Percentiles rank a stretch among this genome's conserved stretches.
Conservation (phyloP, 2,113 vertebrate species). For the Dicaeum eximium region DNA sequence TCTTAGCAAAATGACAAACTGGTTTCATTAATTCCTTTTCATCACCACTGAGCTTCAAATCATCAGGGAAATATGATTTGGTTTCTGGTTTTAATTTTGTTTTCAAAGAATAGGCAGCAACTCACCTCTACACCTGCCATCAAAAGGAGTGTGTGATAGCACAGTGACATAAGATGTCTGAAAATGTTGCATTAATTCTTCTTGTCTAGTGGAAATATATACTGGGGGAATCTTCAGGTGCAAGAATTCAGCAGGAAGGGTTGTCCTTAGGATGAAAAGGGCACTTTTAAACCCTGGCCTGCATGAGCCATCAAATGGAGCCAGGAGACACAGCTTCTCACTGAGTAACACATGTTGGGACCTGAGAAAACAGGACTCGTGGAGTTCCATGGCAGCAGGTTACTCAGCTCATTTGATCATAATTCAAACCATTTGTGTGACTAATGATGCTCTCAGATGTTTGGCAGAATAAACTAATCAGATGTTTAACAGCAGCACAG, state of each 20-base stretch:
- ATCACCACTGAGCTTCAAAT: not conserved
- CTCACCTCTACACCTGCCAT: not conserved
- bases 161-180: not conserved
- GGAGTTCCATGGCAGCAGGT: constrained; percentile 49
- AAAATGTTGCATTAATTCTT: not conserved
- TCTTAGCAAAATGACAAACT: not conserved
- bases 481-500: constrained; percentile 43
- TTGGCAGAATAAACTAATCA: constrained; percentile 66
- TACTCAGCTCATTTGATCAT: constrained; percentile 54
- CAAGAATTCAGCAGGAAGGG: not conserved
- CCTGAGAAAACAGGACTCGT: constrained; percentile 19
- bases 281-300: not conserved
- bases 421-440: constrained; percentile 62
- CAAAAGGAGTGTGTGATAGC: not conserved
- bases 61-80: not conserved
- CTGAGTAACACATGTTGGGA: constrained; percentile 47
- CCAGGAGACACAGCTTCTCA: not conserved
- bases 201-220: not conserved
- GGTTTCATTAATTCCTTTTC: not conserved
- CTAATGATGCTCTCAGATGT: constrained; percentile 66
- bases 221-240: not conserved
- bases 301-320: not conserved
- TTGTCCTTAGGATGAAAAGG: not conserved
- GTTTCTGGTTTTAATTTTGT: not conserved
- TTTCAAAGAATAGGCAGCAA: not conserved